Percentiles rank a stretch among this genome's conserved stretches.
phyloP scores from a whole-genome alignment of 2,797 vertebrate genomes.

The Sciurus carolinensis region DNA sequence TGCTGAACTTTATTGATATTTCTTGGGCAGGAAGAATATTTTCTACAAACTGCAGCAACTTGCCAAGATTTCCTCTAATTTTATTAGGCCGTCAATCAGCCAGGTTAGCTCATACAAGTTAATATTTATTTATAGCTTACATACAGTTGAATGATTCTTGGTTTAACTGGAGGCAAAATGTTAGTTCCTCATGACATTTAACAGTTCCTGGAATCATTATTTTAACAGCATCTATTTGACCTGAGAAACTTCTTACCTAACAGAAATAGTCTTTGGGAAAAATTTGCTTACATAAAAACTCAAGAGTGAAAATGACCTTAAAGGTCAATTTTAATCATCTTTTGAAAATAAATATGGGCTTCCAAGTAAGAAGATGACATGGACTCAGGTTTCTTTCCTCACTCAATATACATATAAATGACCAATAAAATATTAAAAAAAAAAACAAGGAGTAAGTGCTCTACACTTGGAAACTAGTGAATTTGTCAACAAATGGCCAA shows the following conservation, averaged over 20 bases:
- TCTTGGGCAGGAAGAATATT: conserved; percentile 52
- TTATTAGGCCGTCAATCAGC: conserved; percentile 81
- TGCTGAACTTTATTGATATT: conserved; percentile 49
- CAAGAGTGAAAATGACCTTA: conserved; percentile 70
- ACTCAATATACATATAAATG: conserved; percentile 16
- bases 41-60: conserved; percentile 68
- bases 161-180: conserved; percentile 85
- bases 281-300: conserved; percentile 73
- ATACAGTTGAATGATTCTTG: conserved; percentile 80
- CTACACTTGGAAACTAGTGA: neutral
- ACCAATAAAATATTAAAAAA: neutral
- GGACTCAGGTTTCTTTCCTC: neutral
- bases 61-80: conserved; percentile 76
- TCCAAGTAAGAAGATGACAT: conserved; percentile 34
- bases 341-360: conserved; percentile 69
- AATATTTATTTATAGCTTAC: conserved; percentile 83
- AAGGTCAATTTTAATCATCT: conserved; percentile 71
- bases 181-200: conserved; percentile 80
- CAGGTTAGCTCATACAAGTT: conserved; percentile 82
- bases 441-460: neutral
- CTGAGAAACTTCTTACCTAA: conserved; percentile 74
- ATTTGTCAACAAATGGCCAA: neutral
- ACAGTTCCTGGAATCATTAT: conserved; percentile 76
- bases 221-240: conserved; percentile 84
- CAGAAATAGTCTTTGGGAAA: conserved; percentile 74